Evolutionary conservation across 2,113 vertebrate genomes (phyloP).

Genomic region (Cavia porcellus): DNA sequence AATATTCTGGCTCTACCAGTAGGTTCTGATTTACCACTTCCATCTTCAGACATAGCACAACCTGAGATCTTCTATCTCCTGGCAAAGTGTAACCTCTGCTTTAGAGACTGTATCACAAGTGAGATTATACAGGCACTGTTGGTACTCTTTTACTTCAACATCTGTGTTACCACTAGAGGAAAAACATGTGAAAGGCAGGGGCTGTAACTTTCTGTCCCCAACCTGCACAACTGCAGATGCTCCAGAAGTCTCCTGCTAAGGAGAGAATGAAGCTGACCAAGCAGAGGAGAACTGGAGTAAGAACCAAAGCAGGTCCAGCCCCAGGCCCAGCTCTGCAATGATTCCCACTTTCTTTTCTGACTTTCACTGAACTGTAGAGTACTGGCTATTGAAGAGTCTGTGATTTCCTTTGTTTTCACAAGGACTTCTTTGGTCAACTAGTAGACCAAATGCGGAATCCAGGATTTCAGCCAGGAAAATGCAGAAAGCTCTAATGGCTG

Average conservation of each 20-base stretch:
- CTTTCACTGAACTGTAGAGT: neutral
- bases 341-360: neutral
- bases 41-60: neutral
- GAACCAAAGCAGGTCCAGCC: neutral
- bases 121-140: neutral
- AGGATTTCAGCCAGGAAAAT: constrained; percentile 44
- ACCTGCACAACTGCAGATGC: neutral
- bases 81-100: neutral
- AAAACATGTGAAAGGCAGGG: neutral
- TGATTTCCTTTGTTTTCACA: neutral
- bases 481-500: neutral
- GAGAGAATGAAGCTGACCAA: neutral
- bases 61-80: neutral
- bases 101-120: neutral
- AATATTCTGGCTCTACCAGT: neutral
- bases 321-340: neutral
- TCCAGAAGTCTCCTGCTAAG: neutral
- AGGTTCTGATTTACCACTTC: neutral
- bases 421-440: neutral
- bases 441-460: neutral
- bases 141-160: neutral
- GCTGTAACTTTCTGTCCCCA: neutral
- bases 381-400: neutral
- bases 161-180: neutral
- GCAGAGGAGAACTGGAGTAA: neutral